A percentile compares a stretch with the other conserved stretches of the same genome.
phyloP scores from a whole-genome alignment of 2,113 vertebrate species.

The Hymenochirus boettgeri region DNA sequence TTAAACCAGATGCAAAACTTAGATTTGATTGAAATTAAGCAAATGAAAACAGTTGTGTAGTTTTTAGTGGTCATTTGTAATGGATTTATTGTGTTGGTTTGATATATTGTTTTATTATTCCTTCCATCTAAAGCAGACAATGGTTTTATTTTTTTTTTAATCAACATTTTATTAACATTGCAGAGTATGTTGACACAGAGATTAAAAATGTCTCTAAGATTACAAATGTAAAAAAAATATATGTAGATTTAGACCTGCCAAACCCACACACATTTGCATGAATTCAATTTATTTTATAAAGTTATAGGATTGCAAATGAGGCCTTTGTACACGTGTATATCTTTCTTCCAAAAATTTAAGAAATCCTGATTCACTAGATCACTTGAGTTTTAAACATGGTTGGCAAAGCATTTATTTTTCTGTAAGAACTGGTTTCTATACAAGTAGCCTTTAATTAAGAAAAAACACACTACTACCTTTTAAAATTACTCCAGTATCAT shows the following conservation, averaged over 20 bases:
- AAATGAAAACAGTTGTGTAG: conserved; percentile 33
- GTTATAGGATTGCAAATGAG: conserved; percentile 1
- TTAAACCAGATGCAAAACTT: conserved; percentile 17
- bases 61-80: conserved; percentile 4
- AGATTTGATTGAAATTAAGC: conserved; percentile 15
- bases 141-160: too few species aligned
- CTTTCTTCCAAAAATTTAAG: too few species aligned
- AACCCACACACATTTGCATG: conserved; percentile 28
- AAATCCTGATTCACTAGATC: too few species aligned
- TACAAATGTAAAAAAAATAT: conserved; percentile 22
- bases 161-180: conserved; percentile 24
- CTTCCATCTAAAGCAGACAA: conserved; percentile 24
- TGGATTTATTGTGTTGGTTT: conserved; percentile 21
- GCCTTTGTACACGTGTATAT: too few species aligned
- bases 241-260: conserved; percentile 3
- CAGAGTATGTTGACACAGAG: conserved; percentile 11
- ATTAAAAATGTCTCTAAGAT: conserved; percentile 20
- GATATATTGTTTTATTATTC: conserved; percentile 21
- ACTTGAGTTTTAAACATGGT: too few species aligned
- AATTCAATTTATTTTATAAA: conserved; percentile 9
- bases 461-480: too few species aligned
- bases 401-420: too few species aligned
- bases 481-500: too few species aligned
- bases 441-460: too few species aligned
- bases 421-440: too few species aligned